Evolutionary conservation across 2,797 vertebrate genomes (phyloP).

Genomic region (Acanthopagrus latus): DNA sequence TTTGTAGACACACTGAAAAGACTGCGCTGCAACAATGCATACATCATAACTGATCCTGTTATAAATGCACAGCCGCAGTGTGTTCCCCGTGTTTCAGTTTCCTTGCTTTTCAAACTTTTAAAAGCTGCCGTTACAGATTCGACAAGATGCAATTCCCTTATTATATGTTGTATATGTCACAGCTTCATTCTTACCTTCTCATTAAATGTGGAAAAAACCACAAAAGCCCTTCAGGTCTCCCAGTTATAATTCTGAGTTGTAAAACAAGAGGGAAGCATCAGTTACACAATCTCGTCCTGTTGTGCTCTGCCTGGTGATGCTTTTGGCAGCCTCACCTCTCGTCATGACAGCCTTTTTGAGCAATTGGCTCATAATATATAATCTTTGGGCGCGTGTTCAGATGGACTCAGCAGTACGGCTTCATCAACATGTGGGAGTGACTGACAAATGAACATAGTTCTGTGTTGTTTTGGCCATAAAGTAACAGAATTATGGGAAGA

Average conservation of each 20-base stretch:
- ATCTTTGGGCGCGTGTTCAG: constrained; percentile 54
- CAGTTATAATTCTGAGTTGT: constrained; percentile 39
- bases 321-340: constrained; percentile 49
- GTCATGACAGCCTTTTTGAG: constrained; percentile 56
- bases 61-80: background rate
- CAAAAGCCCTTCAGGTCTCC: constrained; percentile 19
- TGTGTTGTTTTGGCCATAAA: constrained; percentile 46
- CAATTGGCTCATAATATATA: constrained; percentile 48
- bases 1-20: too few species aligned
- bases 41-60: constrained; percentile 15
- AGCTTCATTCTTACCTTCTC: constrained; percentile 28
- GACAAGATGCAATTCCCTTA: constrained; percentile 4
- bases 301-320: constrained; percentile 44
- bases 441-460: constrained; percentile 53
- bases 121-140: constrained; percentile 1
- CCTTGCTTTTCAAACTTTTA: background rate
- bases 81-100: constrained; percentile 12
- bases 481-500: constrained; percentile 46
- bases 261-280: constrained; percentile 35
- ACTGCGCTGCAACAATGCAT: background rate
- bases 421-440: constrained; percentile 59
- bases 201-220: constrained; percentile 43
- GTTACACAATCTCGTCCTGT: constrained; percentile 33
- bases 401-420: constrained; percentile 31
- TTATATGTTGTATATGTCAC: constrained; percentile 37